phyloP scores from a whole-genome alignment of 92 coral and sea anemone genomes.

The Montipora capitata region DNA sequence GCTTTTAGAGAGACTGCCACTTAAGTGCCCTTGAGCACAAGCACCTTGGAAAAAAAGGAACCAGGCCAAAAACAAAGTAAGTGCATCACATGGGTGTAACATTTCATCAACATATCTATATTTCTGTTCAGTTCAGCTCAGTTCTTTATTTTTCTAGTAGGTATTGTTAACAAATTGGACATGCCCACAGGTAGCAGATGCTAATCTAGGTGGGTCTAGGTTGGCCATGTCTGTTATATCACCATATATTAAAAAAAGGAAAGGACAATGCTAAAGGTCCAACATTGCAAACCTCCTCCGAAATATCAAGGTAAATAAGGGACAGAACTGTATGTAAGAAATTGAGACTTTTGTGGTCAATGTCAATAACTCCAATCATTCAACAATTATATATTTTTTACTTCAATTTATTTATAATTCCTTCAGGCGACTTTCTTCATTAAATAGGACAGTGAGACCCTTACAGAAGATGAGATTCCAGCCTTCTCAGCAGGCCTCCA shows the following conservation, averaged over 20 bases:
- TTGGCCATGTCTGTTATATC: no score
- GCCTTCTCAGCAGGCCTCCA: background rate
- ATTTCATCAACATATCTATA: no score
- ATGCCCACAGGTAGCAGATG: no score
- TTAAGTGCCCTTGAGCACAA: no score
- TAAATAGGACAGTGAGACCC: slow-evolving; percentile 1
- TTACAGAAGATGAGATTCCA: background rate
- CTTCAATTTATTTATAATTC: background rate
- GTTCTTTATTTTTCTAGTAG: no score
- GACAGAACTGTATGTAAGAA: background rate
- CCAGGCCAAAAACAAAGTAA: no score
- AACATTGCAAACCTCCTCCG: background rate
- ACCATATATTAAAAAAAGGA: background rate
- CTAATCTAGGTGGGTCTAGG: no score
- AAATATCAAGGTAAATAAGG: background rate
- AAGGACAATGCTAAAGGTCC: background rate
- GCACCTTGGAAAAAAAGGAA: no score
- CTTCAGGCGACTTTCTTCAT: slow-evolving; percentile 5
- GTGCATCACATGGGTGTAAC: slow-evolving; percentile 1
- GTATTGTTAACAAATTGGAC: no score
- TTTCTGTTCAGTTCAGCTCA: background rate
- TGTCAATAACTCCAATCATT: background rate
- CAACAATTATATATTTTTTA: no score
- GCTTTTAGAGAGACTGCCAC: no score
- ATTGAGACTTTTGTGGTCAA: background rate